Evolutionary conservation across 1,140 invertebrate species (phyloP).

Genomic region (Pogonomyrmex barbatus): DNA sequence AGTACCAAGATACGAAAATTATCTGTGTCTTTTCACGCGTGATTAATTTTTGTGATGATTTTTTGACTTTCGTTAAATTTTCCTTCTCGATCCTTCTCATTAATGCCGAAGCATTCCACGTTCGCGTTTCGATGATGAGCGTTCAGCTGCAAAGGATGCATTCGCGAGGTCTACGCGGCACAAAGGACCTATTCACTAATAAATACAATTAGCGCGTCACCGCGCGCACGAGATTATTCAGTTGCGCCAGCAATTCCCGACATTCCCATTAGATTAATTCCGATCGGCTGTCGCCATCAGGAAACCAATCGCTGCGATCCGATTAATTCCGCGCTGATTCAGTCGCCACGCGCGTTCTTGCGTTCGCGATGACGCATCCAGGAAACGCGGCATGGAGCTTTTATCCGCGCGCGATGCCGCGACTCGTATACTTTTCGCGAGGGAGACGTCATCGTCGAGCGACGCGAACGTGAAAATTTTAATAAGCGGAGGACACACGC

Average conservation of each 20-base stretch:
- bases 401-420: background rate
- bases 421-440: conserved; percentile 6
- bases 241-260: conserved; percentile 24
- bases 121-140: conserved; percentile 3
- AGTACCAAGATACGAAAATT: background rate
- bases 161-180: conserved; percentile 31
- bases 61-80: background rate
- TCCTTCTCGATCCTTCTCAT: conserved; percentile 15
- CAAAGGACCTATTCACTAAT: conserved; percentile 59
- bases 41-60: no score
- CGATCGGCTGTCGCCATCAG: conserved; percentile 11
- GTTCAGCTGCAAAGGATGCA: conserved; percentile 22
- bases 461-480: conserved; percentile 42
- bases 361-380: conserved; percentile 25
- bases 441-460: conserved; percentile 1
- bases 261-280: conserved; percentile 53
- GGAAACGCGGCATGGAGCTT: background rate
- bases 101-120: conserved; percentile 21
- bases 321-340: conserved; percentile 54
- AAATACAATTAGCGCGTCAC: conserved; percentile 55
- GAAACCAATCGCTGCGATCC: conserved; percentile 20
- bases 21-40: background rate
- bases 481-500: background rate
- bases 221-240: conserved; percentile 23
- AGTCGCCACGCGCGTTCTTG: conserved; percentile 19